Conservation (phyloP, 2,797 vertebrate genomes). For the Euthynnus affinis region DNA sequence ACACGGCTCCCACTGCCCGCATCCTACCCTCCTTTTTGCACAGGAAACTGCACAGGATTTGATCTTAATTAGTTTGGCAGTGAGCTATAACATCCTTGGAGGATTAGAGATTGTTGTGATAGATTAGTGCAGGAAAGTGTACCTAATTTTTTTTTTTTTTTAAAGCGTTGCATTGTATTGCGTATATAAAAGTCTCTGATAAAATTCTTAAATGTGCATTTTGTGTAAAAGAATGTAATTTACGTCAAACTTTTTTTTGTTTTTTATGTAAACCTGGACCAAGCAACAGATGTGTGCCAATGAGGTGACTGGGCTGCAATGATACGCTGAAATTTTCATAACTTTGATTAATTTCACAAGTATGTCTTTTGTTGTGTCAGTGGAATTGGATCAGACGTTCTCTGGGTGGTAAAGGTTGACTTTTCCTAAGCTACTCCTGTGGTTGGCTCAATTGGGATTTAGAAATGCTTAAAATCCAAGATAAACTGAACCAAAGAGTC, state of each 20-base stretch:
- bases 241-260: slow-evolving; percentile 16
- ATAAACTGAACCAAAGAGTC: slow-evolving; percentile 73
- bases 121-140: slow-evolving; percentile 70
- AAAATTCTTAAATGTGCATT: slow-evolving; percentile 38
- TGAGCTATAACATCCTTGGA: slow-evolving; percentile 90
- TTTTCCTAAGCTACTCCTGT: slow-evolving; percentile 80
- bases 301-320: slow-evolving; percentile 49
- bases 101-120: slow-evolving; percentile 80
- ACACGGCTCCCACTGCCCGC: slow-evolving; percentile 66
- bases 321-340: slow-evolving; percentile 60
- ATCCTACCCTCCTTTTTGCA: slow-evolving; percentile 78
- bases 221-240: slow-evolving; percentile 19
- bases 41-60: slow-evolving; percentile 79
- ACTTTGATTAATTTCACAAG: slow-evolving; percentile 69
- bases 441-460: slow-evolving; percentile 78
- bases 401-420: slow-evolving; percentile 79
- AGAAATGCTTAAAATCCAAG: slow-evolving; percentile 80
- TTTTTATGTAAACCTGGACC: slow-evolving; percentile 32
- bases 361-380: slow-evolving; percentile 78
- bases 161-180: slow-evolving; percentile 20
- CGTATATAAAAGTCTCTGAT: slow-evolving; percentile 10
- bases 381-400: slow-evolving; percentile 81
- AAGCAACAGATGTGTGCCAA: slow-evolving; percentile 16
- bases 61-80: slow-evolving; percentile 90
- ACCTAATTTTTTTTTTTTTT: slow-evolving; percentile 26